A percentile compares a stretch with the other conserved stretches of the same genome.
phyloP scores from a whole-genome alignment of 2,888 invertebrate genomes.

The Strigamia transsilvanica region DNA sequence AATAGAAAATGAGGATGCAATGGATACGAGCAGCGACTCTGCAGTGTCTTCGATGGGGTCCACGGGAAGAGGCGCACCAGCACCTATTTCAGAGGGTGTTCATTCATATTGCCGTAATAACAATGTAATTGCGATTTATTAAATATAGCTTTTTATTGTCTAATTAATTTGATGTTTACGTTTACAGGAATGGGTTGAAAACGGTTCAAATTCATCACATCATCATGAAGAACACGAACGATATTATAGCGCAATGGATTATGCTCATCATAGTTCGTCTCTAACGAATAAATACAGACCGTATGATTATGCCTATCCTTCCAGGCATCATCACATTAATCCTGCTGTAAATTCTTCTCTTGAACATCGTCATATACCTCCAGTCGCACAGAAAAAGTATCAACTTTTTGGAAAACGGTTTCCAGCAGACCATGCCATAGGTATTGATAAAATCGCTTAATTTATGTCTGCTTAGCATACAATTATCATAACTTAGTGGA shows the following conservation, averaged over 20 bases:
- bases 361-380: slow-evolving; percentile 58
- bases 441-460: neutral
- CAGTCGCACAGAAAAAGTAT: slow-evolving; percentile 87
- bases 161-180: neutral
- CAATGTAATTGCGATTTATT: neutral
- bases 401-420: slow-evolving; percentile 91
- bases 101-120: slow-evolving; percentile 51
- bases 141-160: neutral
- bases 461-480: neutral
- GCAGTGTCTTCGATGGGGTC: slow-evolving; percentile 94
- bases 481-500: neutral
- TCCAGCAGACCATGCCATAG: slow-evolving; percentile 71
- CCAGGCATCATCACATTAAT: slow-evolving; percentile 7
- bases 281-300: slow-evolving; percentile 21
- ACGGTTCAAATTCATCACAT: slow-evolving; percentile 76
- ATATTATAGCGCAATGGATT: slow-evolving; percentile 55
- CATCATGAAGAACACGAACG: slow-evolving; percentile 54
- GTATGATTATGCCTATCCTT: slow-evolving; percentile 39
- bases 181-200: slow-evolving; percentile 80
- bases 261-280: slow-evolving; percentile 50
- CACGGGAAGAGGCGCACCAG: slow-evolving; percentile 81
- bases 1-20: slow-evolving; percentile 72
- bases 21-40: slow-evolving; percentile 88
- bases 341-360: neutral
- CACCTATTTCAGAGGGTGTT: slow-evolving; percentile 77